phyloP scores from a whole-genome alignment of 2,888 invertebrate genomes.

The Pseudococcus viburni region DNA sequence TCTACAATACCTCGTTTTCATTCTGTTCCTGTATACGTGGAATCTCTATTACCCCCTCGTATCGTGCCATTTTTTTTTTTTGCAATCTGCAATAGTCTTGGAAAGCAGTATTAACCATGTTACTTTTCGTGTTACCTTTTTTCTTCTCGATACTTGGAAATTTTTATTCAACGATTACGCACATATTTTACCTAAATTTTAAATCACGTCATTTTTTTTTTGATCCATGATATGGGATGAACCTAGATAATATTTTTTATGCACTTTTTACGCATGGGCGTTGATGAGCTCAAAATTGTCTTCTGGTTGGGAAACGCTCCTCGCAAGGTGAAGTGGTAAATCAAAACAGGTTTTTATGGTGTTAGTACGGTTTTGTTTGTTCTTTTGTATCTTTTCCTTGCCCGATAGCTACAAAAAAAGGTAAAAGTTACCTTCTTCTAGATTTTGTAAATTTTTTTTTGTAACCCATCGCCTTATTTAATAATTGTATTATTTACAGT shows the following conservation, averaged over 20 bases:
- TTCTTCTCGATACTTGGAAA: not conserved
- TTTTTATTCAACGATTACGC: constrained; percentile 28
- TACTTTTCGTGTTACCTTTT: not conserved
- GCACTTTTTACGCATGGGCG: not conserved
- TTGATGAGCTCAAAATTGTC: constrained; percentile 31
- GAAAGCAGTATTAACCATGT: not conserved
- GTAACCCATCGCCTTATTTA: constrained; percentile 65
- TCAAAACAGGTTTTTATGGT: constrained; percentile 35
- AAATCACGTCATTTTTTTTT: not conserved
- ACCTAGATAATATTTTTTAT: not conserved
- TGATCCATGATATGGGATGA: not conserved
- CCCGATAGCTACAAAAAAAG: constrained; percentile 57
- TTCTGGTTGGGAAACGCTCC: constrained; percentile 59
- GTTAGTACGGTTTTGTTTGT: constrained; percentile 34
- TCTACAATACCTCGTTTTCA: not conserved
- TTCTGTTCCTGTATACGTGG: constrained; percentile 2
- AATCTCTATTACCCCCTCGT: constrained; percentile 24
- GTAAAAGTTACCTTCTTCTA: constrained; percentile 63
- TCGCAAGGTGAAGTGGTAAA: constrained; percentile 15
- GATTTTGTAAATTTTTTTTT: constrained; percentile 56
- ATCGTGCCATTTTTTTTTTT: constrained; percentile 21
- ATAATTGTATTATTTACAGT: constrained; percentile 60
- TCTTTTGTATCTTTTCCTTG: constrained; percentile 53
- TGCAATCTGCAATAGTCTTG: constrained; percentile 15
- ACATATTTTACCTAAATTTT: not conserved